Percentiles rank a stretch among this genome's conserved stretches.
These are phyloP conservation scores for Sorex maritimensis DNA, from an alignment of 2,797 vertebrate genomes.

Conservation along the genomic window DNA sequence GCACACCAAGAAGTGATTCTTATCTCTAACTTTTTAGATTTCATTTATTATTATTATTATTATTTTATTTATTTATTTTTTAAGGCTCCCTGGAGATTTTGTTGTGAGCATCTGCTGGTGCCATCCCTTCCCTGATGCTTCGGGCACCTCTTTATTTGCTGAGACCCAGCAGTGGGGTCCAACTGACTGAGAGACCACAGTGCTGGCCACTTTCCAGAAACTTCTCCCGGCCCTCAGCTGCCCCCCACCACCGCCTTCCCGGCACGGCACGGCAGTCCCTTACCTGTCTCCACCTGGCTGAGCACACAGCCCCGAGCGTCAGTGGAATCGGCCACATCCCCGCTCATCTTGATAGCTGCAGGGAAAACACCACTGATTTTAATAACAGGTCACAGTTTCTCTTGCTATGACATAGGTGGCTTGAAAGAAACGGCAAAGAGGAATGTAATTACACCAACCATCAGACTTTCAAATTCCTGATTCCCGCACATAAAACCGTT, in stretches of 20 bases:
- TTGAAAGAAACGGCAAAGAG: conserved; percentile 93
- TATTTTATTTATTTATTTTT: background rate
- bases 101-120: background rate
- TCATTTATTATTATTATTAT: too few relatives aligned
- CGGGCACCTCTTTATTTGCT: background rate
- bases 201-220: conserved; percentile 59
- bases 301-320: conserved; percentile 90
- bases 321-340: conserved; percentile 94
- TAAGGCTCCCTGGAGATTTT: background rate
- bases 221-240: too few relatives aligned
- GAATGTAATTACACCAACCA: conserved; percentile 95
- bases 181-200: background rate
- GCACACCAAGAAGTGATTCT: background rate
- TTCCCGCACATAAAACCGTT: conserved; percentile 91
- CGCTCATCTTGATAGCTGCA: conserved; percentile 98
- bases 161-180: background rate
- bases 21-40: background rate
- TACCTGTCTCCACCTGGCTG: conserved; percentile 94
- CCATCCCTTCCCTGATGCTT: background rate
- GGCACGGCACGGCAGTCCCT: conserved; percentile 86
- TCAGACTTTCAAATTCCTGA: conserved; percentile 93
- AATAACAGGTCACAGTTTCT: conserved; percentile 94
- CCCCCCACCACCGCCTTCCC: background rate
- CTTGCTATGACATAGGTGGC: conserved; percentile 90
- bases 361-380: conserved; percentile 96